Percentiles rank a stretch among this genome's conserved stretches.
Evolutionary conservation across 2,888 invertebrate genomes (phyloP).

Genomic region (Sminthurides aquaticus): DNA sequence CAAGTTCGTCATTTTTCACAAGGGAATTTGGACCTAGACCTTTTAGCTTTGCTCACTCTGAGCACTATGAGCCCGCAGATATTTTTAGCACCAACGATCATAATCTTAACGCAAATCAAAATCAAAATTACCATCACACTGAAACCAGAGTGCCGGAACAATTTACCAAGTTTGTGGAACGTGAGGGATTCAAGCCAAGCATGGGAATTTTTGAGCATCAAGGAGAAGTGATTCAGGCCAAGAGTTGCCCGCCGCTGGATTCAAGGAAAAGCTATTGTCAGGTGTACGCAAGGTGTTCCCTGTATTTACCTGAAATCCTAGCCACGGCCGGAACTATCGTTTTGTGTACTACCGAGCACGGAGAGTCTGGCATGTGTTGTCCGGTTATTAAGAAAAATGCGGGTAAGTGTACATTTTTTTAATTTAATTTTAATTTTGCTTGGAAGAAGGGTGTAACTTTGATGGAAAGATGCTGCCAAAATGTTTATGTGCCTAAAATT

Average conservation of each 20-base stretch:
- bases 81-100: too few species aligned
- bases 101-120: too few species aligned
- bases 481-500: too few species aligned
- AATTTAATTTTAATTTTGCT: neutral
- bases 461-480: too few species aligned
- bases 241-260: neutral
- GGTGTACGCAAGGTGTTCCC: neutral
- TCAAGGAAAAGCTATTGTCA: constrained; percentile 2
- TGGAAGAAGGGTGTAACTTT: too few species aligned
- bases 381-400: neutral
- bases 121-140: neutral
- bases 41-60: neutral
- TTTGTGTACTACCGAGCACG: neutral
- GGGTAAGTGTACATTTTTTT: neutral
- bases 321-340: constrained; percentile 1
- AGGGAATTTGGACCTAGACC: neutral
- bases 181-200: neutral
- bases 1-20: neutral
- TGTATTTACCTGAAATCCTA: constrained; percentile 7
- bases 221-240: neutral
- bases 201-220: neutral
- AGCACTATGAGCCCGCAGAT: neutral
- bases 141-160: neutral
- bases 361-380: constrained; percentile 8
- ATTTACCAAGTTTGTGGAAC: neutral